phyloP scores from a whole-genome alignment of 2,797 vertebrate genomes.

The Pangasius sanitwongsei region DNA sequence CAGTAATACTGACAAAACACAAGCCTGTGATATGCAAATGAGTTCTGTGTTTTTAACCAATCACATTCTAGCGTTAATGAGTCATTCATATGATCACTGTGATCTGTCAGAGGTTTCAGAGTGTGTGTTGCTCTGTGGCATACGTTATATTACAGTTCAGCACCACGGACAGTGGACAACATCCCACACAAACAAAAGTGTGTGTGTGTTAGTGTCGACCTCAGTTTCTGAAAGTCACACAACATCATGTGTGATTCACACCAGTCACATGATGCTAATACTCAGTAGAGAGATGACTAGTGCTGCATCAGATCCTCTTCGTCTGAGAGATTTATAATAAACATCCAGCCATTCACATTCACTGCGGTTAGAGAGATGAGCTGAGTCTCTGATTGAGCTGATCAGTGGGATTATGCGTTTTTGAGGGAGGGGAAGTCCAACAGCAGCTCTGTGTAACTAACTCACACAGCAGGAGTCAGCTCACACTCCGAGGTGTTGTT shows the following conservation, averaged over 20 bases:
- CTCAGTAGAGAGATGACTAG: too few relatives aligned
- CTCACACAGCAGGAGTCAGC: background rate
- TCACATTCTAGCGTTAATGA: background rate
- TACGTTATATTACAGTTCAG: background rate
- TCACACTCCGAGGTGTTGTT: background rate
- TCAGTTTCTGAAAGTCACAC: background rate
- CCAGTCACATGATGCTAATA: too few relatives aligned
- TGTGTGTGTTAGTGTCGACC: background rate
- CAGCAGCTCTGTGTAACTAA: too few relatives aligned
- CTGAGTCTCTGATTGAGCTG: background rate
- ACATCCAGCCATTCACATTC: background rate
- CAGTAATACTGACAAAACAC: background rate
- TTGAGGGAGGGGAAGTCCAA: too few relatives aligned
- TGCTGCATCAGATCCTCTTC: background rate
- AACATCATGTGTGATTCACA: background rate
- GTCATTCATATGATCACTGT: background rate
- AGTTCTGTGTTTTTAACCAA: background rate
- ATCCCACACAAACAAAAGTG: background rate
- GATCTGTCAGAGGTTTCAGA: background rate
- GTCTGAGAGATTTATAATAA: background rate
- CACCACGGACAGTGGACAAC: slow-evolving; percentile 15
- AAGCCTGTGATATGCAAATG: background rate
- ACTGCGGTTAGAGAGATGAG: background rate
- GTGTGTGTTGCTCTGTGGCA: background rate
- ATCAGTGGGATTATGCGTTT: background rate